Evolutionary conservation across 2,888 invertebrate species (phyloP).

Genomic region (Eilema sororculum): DNA sequence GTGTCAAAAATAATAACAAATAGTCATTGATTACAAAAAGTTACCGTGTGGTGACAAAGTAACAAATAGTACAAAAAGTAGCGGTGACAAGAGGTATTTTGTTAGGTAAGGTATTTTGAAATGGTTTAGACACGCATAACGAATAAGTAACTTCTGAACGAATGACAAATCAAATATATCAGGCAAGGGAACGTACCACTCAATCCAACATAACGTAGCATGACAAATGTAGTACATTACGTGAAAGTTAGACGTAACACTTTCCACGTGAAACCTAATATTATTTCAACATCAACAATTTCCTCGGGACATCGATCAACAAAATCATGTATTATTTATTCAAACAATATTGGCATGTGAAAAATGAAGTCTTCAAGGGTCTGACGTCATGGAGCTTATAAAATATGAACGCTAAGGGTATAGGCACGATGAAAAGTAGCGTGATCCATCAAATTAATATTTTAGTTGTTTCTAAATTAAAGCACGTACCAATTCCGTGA

Average conservation of each 20-base stretch:
- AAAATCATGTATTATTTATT: conserved; percentile 42
- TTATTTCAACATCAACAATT: conserved; percentile 5
- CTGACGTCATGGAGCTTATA: conserved; percentile 41
- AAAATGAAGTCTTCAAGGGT: conserved; percentile 40
- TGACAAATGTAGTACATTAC: background rate
- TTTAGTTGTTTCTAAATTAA: conserved; percentile 40
- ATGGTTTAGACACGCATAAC: background rate
- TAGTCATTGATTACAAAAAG: too few relatives aligned
- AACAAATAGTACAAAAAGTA: too few relatives aligned
- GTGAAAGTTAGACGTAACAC: background rate
- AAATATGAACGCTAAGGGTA: conserved; percentile 47
- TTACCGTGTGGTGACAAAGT: too few relatives aligned
- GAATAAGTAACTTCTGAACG: background rate
- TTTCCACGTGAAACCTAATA: background rate
- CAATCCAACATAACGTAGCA: background rate
- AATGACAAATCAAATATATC: background rate
- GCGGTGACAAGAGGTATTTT: too few relatives aligned
- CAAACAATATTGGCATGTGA: conserved; percentile 40
- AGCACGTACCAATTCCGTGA: conserved; percentile 28
- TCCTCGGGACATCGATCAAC: conserved; percentile 14
- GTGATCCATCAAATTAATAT: conserved; percentile 47
- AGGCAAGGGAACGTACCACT: background rate
- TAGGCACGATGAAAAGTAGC: conserved; percentile 37
- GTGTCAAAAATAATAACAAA: too few relatives aligned
- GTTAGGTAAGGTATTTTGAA: background rate